These are phyloP conservation scores for Palythoa heliodiscus DNA, from an alignment of 92 coral and sea anemone genomes.

Conservation along the genomic window DNA sequence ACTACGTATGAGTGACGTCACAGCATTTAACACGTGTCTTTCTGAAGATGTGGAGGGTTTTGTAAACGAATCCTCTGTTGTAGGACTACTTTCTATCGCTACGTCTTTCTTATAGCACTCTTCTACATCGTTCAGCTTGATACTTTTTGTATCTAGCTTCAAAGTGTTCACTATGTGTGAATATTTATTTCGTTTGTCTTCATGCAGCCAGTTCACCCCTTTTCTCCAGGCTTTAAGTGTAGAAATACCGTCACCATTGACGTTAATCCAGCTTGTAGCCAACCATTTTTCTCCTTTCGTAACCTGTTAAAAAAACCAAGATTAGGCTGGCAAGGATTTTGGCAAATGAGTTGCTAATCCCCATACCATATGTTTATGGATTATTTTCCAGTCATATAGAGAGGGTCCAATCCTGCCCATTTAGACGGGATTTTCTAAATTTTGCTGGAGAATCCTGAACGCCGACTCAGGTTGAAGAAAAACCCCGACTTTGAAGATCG, in stretches of 20 bases:
- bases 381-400: no score
- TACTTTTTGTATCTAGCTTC: constrained; percentile 34
- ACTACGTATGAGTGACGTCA: constrained; percentile 62
- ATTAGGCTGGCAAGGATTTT: no score
- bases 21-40: constrained; percentile 81
- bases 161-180: constrained; percentile 48
- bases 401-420: no score
- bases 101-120: constrained; percentile 74
- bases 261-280: constrained; percentile 75
- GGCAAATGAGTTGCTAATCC: neutral
- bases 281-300: constrained; percentile 83
- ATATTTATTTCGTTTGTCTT: constrained; percentile 45
- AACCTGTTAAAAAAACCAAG: neutral
- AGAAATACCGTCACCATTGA: constrained; percentile 76
- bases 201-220: constrained; percentile 69
- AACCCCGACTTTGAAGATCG: no score
- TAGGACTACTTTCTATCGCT: constrained; percentile 41
- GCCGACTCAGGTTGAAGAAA: no score
- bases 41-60: constrained; percentile 66
- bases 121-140: constrained; percentile 55
- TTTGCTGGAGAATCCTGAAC: no score
- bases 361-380: neutral
- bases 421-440: no score
- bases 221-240: constrained; percentile 72
- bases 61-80: constrained; percentile 36